Conservation (phyloP, 2,888 invertebrate species). For the Synergus japonicus region DNA sequence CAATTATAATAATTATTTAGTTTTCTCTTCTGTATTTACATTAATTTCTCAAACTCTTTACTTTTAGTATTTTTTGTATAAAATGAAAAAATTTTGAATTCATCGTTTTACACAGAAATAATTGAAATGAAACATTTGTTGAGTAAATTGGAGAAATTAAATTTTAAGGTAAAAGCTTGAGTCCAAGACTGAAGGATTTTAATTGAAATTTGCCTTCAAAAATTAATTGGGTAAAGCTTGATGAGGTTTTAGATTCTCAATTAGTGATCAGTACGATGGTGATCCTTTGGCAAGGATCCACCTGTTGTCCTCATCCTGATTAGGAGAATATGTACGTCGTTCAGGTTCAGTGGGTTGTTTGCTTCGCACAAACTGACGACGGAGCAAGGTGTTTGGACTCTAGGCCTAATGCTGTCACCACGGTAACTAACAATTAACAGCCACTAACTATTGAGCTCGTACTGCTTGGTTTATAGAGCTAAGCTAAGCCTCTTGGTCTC, state of each 20-base stretch:
- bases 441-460: background rate
- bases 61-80: no score
- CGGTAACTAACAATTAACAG: constrained; percentile 68
- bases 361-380: constrained; percentile 14
- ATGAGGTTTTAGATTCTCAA: no score
- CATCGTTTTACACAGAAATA: no score
- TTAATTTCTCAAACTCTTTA: no score
- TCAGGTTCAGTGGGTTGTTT: constrained; percentile 27
- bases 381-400: constrained; percentile 51
- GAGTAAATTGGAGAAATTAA: no score
- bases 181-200: no score
- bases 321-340: constrained; percentile 52
- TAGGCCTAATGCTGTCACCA: constrained; percentile 65
- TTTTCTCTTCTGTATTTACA: no score
- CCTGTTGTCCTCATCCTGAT: constrained; percentile 63
- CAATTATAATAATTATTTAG: no score
- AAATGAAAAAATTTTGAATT: no score
- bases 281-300: constrained; percentile 53
- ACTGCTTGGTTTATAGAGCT: background rate
- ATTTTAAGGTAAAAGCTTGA: no score
- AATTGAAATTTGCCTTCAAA: no score
- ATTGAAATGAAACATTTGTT: background rate
- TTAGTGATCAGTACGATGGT: background rate
- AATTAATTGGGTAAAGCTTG: no score
- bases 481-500: background rate